Conservation (phyloP, 2,888 invertebrate species). For the Alcis repandata region DNA sequence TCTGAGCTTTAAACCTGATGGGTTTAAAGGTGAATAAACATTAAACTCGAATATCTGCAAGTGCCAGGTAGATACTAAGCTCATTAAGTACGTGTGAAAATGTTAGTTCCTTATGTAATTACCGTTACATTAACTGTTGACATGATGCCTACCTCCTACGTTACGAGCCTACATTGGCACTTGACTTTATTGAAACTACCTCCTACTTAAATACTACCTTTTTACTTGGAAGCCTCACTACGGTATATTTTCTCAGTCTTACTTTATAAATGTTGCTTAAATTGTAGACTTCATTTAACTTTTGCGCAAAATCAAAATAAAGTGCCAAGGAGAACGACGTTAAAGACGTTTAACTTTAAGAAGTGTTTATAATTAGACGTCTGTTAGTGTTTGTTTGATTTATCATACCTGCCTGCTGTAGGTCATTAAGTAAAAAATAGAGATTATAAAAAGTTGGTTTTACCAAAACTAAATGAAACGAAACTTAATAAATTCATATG, state of each 20-base stretch:
- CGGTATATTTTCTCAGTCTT: background rate
- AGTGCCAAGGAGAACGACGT: too few relatives aligned
- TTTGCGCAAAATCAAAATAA: too few relatives aligned
- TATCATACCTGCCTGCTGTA: too few relatives aligned
- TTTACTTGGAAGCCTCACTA: constrained; percentile 36
- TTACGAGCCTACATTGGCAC: constrained; percentile 35
- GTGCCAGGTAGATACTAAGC: constrained; percentile 21
- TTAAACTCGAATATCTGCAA: constrained; percentile 20
- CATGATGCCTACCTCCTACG: constrained; percentile 58
- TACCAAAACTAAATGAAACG: background rate
- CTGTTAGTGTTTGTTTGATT: too few relatives aligned
- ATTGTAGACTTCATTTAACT: too few relatives aligned
- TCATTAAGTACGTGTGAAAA: constrained; percentile 67
- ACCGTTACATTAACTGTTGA: constrained; percentile 66
- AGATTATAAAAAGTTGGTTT: background rate
- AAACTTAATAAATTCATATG: background rate
- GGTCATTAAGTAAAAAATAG: too few relatives aligned
- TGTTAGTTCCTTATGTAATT: constrained; percentile 59
- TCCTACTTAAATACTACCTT: constrained; percentile 43
- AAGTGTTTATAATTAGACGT: too few relatives aligned
- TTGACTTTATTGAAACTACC: constrained; percentile 55
- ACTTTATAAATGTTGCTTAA: too few relatives aligned
- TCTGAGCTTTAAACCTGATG: too few relatives aligned
- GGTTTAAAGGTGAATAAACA: constrained; percentile 1
- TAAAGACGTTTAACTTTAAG: too few relatives aligned